Evolutionary conservation across 2,888 invertebrate genomes (phyloP).

Genomic region (Tiphia femorata): DNA sequence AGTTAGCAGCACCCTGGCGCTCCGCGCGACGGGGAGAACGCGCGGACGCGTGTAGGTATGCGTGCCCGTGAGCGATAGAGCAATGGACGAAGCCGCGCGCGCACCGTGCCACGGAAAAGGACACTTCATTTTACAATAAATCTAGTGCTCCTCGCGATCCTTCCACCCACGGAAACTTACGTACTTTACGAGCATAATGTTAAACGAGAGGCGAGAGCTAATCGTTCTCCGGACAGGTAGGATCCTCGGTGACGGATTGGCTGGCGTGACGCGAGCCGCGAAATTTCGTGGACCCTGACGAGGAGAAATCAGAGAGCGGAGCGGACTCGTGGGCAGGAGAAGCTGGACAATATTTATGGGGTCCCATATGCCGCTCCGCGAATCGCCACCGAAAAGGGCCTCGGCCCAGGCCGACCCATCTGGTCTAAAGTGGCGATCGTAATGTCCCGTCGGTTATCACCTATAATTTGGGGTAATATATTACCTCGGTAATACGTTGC

Average conservation of each 20-base stretch:
- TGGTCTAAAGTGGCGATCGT: conserved; percentile 63
- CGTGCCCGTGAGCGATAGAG: too few species aligned
- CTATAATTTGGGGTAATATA: conserved; percentile 69
- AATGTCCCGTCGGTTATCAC: conserved; percentile 65
- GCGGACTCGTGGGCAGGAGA: conserved; percentile 35
- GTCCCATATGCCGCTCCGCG: conserved; percentile 57
- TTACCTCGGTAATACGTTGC: conserved; percentile 66
- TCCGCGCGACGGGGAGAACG: conserved; percentile 13
- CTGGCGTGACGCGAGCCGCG: not conserved
- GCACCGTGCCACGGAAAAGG: too few species aligned
- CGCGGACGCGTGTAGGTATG: not conserved
- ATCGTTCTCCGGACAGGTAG: too few species aligned
- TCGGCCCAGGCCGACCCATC: conserved; percentile 51
- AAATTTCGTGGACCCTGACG: not conserved
- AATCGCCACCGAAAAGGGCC: conserved; percentile 55
- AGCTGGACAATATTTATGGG: conserved; percentile 55
- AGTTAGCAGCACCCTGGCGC: conserved; percentile 58
- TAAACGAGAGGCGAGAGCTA: too few species aligned
- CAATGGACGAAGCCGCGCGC: too few species aligned
- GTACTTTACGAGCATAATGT: too few species aligned
- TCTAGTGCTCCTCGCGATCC: conserved; percentile 11
- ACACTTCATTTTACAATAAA: too few species aligned
- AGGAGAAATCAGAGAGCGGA: conserved; percentile 11
- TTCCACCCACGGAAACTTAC: not conserved
- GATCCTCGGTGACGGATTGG: too few species aligned